Conservation (phyloP, 2,797 vertebrate genomes). For the Acipenser ruthenus region DNA sequence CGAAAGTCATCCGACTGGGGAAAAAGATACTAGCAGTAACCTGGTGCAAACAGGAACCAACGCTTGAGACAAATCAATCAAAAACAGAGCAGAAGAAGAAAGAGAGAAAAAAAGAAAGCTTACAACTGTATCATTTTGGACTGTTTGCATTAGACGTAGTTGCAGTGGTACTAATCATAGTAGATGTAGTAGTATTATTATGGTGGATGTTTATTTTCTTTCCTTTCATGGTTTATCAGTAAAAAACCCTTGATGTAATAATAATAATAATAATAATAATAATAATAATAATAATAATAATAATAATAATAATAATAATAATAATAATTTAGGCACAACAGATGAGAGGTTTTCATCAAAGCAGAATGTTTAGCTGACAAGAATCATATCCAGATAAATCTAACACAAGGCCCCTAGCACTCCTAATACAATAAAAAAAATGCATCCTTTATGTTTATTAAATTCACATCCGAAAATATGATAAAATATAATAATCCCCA, state of each 20-base stretch:
- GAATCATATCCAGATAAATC: conserved; percentile 35
- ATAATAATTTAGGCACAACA: conserved; percentile 1
- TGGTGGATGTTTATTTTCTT: too few species aligned
- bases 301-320: too few species aligned
- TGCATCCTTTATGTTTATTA: conserved; percentile 52
- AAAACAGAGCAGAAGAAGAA: neutral
- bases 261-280: too few species aligned
- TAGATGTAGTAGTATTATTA: too few species aligned
- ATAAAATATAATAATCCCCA: conserved; percentile 39
- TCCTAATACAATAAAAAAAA: conserved; percentile 40
- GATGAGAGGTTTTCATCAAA: conserved; percentile 22
- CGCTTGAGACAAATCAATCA: conserved; percentile 7
- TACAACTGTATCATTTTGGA: too few species aligned
- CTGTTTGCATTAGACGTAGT: too few species aligned
- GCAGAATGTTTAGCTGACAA: conserved; percentile 35
- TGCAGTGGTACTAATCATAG: too few species aligned
- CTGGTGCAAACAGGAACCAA: conserved; percentile 38
- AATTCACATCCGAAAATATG: conserved; percentile 48
- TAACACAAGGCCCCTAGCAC: conserved; percentile 27
- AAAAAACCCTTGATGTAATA: too few species aligned
- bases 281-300: too few species aligned
- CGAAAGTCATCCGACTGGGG: neutral
- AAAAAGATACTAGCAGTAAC: conserved; percentile 18
- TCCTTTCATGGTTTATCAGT: too few species aligned
- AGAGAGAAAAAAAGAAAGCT: too few species aligned